Evolutionary conservation across 2,797 vertebrate genomes (phyloP).

Genomic region (Sebastes flavidus): DNA sequence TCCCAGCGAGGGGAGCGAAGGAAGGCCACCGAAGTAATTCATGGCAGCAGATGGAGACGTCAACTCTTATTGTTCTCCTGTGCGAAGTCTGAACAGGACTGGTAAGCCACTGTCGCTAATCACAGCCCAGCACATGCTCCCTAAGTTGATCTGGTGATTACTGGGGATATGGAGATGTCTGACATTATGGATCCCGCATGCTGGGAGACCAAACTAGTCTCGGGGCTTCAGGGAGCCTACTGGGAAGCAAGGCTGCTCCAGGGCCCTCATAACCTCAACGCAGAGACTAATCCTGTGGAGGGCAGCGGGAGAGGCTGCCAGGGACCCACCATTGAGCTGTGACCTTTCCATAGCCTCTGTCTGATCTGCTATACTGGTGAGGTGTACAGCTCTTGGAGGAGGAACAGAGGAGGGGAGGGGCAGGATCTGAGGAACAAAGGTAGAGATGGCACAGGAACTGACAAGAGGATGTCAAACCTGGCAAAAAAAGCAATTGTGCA

Average conservation of each 20-base stretch:
- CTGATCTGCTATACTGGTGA: conserved; percentile 44
- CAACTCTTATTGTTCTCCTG: conserved; percentile 75
- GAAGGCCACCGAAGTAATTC: conserved; percentile 57
- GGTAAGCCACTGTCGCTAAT: conserved; percentile 66
- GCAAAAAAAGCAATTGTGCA: background rate
- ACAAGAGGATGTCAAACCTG: conserved; percentile 1
- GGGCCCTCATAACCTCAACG: conserved; percentile 20
- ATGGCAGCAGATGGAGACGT: conserved; percentile 76
- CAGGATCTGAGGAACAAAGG: background rate
- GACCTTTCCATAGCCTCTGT: conserved; percentile 68
- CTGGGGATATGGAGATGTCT: conserved; percentile 68
- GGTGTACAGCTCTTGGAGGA: conserved; percentile 14
- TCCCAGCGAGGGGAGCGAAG: conserved; percentile 45
- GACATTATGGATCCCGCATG: conserved; percentile 68
- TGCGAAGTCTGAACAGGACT: conserved; percentile 68
- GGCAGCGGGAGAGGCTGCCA: conserved; percentile 45
- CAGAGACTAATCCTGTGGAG: conserved; percentile 37
- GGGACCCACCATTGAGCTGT: conserved; percentile 53
- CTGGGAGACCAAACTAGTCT: conserved; percentile 65
- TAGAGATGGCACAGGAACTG: background rate
- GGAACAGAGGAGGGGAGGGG: conserved; percentile 8
- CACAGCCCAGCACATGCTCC: conserved; percentile 43
- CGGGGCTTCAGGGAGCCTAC: conserved; percentile 29
- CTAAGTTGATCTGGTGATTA: conserved; percentile 61
- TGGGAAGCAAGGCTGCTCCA: conserved; percentile 35